These are phyloP conservation scores for Paguma larvata DNA, from an alignment of 2,797 vertebrate species.

Conservation along the genomic window DNA sequence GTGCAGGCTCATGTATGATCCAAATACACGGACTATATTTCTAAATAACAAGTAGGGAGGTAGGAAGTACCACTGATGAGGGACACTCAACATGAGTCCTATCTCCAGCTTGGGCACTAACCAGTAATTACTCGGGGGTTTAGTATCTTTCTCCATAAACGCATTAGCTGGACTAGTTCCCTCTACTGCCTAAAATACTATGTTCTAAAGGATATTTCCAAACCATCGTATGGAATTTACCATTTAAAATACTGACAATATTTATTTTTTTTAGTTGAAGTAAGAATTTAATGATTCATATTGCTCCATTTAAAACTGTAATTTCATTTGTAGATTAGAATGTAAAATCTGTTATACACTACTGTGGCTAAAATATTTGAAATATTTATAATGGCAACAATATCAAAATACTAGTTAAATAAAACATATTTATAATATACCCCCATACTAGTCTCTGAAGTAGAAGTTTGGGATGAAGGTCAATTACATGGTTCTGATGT, in stretches of 20 bases:
- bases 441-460: background rate
- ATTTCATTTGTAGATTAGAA: background rate
- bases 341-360: background rate
- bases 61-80: background rate
- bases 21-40: background rate
- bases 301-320: background rate
- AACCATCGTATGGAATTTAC: background rate
- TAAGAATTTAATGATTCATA: conserved; percentile 37
- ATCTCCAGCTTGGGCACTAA: background rate
- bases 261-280: conserved; percentile 46
- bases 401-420: background rate
- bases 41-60: background rate
- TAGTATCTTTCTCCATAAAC: background rate
- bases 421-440: background rate
- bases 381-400: background rate
- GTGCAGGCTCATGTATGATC: background rate
- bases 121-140: background rate
- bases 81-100: background rate
- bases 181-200: background rate
- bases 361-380: conserved; percentile 6
- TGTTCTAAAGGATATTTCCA: background rate
- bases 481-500: background rate
- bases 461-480: background rate
- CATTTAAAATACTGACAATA: background rate
- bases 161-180: background rate